Conservation (phyloP, 2,797 vertebrate genomes). For the Microctenopoma stevenorrisi region DNA sequence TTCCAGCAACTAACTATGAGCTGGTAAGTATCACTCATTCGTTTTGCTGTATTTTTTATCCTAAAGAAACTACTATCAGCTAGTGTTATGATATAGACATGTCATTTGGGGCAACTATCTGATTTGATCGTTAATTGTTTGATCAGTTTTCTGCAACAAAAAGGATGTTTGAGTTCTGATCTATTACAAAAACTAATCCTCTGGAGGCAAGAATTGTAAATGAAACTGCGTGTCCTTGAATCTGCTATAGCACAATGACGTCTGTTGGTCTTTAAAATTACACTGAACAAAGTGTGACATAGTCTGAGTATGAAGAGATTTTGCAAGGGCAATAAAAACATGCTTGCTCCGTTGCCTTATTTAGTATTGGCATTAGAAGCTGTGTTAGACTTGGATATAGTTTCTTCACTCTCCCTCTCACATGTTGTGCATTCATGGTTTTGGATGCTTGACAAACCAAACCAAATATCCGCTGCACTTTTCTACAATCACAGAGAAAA, state of each 20-base stretch:
- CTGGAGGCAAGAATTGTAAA: slow-evolving; percentile 25
- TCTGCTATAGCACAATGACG: slow-evolving; percentile 31
- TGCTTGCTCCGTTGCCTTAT: slow-evolving; percentile 76
- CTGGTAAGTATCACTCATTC: slow-evolving; percentile 77
- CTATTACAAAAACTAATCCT: background rate
- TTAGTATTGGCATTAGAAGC: slow-evolving; percentile 76
- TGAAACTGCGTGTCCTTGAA: slow-evolving; percentile 19
- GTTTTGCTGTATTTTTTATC: slow-evolving; percentile 34
- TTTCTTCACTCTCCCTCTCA: slow-evolving; percentile 52
- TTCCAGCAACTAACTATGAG: slow-evolving; percentile 87
- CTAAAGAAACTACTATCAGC: slow-evolving; percentile 48
- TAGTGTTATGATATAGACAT: slow-evolving; percentile 50
- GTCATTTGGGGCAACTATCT: slow-evolving; percentile 38
- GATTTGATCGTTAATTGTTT: slow-evolving; percentile 5
- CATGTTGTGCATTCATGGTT: slow-evolving; percentile 74
- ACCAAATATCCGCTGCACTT: slow-evolving; percentile 68
- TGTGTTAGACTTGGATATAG: slow-evolving; percentile 60
- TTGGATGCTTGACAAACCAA: slow-evolving; percentile 72
- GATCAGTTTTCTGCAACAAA: slow-evolving; percentile 6
- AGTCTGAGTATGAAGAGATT: slow-evolving; percentile 60
- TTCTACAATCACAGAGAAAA: slow-evolving; percentile 54
- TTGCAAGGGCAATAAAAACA: slow-evolving; percentile 53
- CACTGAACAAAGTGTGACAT: slow-evolving; percentile 20
- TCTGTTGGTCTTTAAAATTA: slow-evolving; percentile 39
- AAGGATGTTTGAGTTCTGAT: background rate